phyloP scores from a whole-genome alignment of 2,113 vertebrate species.

The Sinocyclocheilus grahami region DNA sequence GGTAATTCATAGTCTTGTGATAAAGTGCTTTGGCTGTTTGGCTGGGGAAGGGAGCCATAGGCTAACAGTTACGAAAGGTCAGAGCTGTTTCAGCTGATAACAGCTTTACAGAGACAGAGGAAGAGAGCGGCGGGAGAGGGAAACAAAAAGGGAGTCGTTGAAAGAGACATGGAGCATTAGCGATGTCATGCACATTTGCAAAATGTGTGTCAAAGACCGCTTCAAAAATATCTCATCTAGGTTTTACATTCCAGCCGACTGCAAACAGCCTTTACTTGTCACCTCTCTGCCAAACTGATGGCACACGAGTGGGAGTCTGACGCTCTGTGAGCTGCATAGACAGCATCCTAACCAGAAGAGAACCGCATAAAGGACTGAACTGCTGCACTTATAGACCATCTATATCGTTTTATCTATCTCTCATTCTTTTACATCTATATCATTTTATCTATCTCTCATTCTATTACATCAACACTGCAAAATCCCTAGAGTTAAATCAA shows the following conservation, averaged over 20 bases:
- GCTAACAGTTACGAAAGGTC: constrained; percentile 66
- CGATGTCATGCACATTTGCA: constrained; percentile 36
- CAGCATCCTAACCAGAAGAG: background rate
- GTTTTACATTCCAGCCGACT: constrained; percentile 5
- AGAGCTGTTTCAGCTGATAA: constrained; percentile 58
- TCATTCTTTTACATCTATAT: too few species aligned
- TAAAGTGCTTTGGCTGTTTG: constrained; percentile 56
- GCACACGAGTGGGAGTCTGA: background rate
- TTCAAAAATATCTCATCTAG: constrained; percentile 33
- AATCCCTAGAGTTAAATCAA: too few species aligned
- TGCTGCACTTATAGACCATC: too few species aligned
- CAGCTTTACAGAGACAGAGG: constrained; percentile 51
- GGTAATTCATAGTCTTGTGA: constrained; percentile 49
- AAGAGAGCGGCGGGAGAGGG: constrained; percentile 11
- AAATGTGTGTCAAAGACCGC: constrained; percentile 44
- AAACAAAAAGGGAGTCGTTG: constrained; percentile 28
- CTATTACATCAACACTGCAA: too few species aligned
- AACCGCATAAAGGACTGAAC: background rate
- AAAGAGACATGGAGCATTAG: constrained; percentile 33
- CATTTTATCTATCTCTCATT: too few species aligned
- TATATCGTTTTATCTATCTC: too few species aligned
- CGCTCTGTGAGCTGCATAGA: background rate
- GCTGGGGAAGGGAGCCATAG: constrained; percentile 45
- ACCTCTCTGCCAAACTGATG: constrained; percentile 1
- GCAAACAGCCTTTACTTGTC: background rate